These are phyloP conservation scores for Sandelia bainsii DNA, from an alignment of 2,797 vertebrate genomes.

Conservation along the genomic window DNA sequence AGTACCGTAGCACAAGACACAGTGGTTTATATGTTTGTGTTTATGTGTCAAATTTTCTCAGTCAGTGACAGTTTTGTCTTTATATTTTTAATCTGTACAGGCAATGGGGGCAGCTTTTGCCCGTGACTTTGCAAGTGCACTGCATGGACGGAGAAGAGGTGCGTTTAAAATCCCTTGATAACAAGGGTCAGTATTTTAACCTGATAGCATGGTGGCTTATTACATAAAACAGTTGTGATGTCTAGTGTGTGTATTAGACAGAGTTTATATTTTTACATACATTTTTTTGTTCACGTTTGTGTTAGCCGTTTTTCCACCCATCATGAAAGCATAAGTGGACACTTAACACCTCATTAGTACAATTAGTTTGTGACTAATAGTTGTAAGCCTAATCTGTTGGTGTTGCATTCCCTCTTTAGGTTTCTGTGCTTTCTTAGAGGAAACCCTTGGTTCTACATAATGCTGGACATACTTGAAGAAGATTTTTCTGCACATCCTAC, in stretches of 20 bases:
- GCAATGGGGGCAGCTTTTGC: background rate
- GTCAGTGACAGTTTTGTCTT: background rate
- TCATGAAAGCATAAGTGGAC: background rate
- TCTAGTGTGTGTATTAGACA: background rate
- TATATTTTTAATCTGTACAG: background rate
- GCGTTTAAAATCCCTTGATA: background rate
- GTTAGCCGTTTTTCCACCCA: background rate
- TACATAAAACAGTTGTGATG: background rate
- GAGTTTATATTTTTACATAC: background rate
- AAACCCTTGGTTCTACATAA: background rate
- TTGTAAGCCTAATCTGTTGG: background rate
- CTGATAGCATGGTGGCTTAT: background rate
- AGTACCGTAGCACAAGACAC: too few relatives aligned
- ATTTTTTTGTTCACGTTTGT: background rate
- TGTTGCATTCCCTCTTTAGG: slow-evolving; percentile 2
- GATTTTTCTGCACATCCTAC: background rate
- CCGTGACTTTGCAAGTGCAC: background rate
- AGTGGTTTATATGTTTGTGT: too few relatives aligned
- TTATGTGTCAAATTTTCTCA: background rate
- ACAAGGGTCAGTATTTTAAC: background rate
- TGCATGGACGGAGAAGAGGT: background rate
- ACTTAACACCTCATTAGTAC: background rate
- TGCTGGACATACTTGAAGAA: background rate
- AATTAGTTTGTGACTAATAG: too few relatives aligned
- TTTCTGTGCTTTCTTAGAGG: background rate